Evolutionary conservation across 2,113 vertebrate genomes (phyloP).

Genomic region (Desmodus rotundus): DNA sequence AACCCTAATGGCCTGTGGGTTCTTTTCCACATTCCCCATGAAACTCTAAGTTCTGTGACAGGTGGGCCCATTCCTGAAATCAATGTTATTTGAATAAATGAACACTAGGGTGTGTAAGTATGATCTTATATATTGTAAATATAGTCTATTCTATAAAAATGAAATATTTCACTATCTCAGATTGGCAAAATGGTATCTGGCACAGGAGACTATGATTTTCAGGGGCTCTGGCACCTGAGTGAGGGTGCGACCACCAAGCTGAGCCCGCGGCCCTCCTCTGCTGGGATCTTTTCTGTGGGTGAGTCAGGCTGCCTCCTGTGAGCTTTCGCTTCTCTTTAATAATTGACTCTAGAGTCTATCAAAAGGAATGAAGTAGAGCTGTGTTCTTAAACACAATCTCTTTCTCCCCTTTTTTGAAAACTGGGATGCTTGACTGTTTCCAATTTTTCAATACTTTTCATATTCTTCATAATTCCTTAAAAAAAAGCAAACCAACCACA

Average conservation of each 20-base stretch:
- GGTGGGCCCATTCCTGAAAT: background rate
- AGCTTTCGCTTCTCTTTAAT: background rate
- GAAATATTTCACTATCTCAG: background rate
- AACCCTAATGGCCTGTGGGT: background rate
- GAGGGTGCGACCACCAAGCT: background rate
- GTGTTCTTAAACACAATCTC: background rate
- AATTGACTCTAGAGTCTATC: background rate
- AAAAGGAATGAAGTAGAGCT: background rate
- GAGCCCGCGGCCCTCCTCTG: background rate
- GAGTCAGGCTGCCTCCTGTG: background rate
- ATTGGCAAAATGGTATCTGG: background rate
- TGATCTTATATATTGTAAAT: background rate
- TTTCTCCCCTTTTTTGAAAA: background rate
- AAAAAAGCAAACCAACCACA: background rate
- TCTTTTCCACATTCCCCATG: background rate
- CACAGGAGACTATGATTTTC: background rate
- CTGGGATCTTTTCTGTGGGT: background rate
- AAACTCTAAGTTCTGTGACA: background rate
- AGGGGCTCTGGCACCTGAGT: background rate
- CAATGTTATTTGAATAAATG: background rate
- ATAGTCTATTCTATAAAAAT: background rate
- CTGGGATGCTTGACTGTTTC: background rate
- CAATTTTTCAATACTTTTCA: background rate
- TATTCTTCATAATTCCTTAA: background rate
- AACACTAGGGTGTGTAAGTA: background rate